Evolutionary conservation across 2,888 invertebrate species (phyloP).

Genomic region (Thysanoteuthis rhombus): DNA sequence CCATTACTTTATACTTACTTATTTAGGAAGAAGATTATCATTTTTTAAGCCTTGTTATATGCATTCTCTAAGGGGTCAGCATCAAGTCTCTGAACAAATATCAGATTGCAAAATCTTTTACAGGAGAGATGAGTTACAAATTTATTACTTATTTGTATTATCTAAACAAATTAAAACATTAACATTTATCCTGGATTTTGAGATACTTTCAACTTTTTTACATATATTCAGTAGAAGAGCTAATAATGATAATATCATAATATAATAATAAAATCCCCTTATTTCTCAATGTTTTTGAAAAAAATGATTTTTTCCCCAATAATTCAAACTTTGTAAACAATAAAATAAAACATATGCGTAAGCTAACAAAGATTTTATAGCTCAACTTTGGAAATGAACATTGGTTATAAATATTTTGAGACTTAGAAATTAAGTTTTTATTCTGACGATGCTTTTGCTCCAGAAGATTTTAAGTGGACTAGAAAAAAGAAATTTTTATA

Average conservation of each 20-base stretch:
- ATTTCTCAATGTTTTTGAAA: too few species aligned
- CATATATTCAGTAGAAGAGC: too few species aligned
- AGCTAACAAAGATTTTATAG: not conserved
- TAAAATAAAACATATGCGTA: not conserved
- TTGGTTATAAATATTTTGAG: not conserved
- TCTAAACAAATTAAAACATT: too few species aligned
- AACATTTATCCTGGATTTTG: too few species aligned
- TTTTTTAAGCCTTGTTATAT: not conserved
- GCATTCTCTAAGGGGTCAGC: not conserved
- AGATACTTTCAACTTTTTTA: too few species aligned
- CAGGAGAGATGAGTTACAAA: too few species aligned
- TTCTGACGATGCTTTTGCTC: not conserved
- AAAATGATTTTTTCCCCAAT: too few species aligned
- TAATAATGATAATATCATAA: too few species aligned
- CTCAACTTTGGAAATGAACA: not conserved
- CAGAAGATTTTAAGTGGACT: not conserved
- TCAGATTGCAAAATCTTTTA: too few species aligned
- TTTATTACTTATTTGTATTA: too few species aligned
- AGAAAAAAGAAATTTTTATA: not conserved
- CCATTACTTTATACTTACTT: not conserved
- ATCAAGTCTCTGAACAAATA: too few species aligned
- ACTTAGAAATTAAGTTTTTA: not conserved
- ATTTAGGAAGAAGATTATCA: not conserved
- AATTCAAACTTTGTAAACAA: not conserved
- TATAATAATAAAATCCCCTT: too few species aligned